Conservation (phyloP, 2,888 invertebrate species). For the Deilephila porcellus region DNA sequence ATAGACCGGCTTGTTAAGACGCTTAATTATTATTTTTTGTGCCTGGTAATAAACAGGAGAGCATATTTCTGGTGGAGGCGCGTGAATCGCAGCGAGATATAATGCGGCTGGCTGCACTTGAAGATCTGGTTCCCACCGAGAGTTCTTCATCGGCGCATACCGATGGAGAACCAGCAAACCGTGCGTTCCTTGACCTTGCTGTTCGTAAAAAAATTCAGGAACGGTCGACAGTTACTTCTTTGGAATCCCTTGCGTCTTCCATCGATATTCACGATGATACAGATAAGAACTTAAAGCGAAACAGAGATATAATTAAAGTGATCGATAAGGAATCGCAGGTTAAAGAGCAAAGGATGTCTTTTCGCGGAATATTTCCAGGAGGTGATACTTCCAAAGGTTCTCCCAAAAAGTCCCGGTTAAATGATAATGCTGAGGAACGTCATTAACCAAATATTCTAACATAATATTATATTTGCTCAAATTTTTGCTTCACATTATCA, state of each 20-base stretch:
- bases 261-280: slow-evolving; percentile 60
- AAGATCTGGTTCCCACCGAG: slow-evolving; percentile 48
- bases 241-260: slow-evolving; percentile 81
- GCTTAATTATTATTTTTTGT: slow-evolving; percentile 28
- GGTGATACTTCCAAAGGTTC: slow-evolving; percentile 56
- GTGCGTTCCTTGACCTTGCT: slow-evolving; percentile 62
- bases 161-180: slow-evolving; percentile 34
- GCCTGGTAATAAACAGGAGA: slow-evolving; percentile 83
- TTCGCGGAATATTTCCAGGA: slow-evolving; percentile 62
- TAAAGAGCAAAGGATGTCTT: slow-evolving; percentile 64
- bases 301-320: slow-evolving; percentile 55
- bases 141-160: slow-evolving; percentile 41
- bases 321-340: slow-evolving; percentile 69
- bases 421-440: slow-evolving; percentile 28
- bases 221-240: slow-evolving; percentile 83
- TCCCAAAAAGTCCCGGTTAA: slow-evolving; percentile 61
- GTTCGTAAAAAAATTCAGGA: slow-evolving; percentile 55
- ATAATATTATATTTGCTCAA: slow-evolving; percentile 30
- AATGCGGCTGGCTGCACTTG: slow-evolving; percentile 70
- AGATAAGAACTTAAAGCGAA: slow-evolving; percentile 61
- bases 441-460: not conserved
- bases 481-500: not conserved
- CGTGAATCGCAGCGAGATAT: slow-evolving; percentile 89
- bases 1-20: slow-evolving; percentile 23
- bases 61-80: slow-evolving; percentile 92